Conservation (phyloP, 2,113 vertebrate genomes). For the Patagioenas fasciata region DNA sequence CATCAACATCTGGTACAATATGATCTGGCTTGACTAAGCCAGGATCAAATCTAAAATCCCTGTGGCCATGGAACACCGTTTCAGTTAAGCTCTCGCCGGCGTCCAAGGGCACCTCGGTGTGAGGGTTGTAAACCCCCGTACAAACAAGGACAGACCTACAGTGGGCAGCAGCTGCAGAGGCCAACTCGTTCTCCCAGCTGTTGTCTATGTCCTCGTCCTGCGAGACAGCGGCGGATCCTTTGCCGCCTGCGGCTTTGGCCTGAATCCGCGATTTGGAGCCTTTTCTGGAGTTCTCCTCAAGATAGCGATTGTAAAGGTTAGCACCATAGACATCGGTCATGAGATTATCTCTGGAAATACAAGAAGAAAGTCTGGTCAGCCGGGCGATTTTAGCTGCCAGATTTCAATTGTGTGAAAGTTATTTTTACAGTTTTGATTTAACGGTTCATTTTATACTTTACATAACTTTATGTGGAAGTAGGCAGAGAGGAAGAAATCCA, state of each 20-base stretch:
- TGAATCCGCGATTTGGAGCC: slow-evolving; percentile 52
- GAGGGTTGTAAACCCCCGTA: slow-evolving; percentile 85
- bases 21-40: slow-evolving; percentile 78
- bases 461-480: fast-evolving
- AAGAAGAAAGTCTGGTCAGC: not conserved
- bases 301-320: slow-evolving; percentile 88
- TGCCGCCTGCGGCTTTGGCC: slow-evolving; percentile 20
- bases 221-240: slow-evolving; percentile 44
- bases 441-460: fast-evolving
- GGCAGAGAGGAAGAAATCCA: not conserved
- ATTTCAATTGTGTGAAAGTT: not conserved
- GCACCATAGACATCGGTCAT: slow-evolving; percentile 91
- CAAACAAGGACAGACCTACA: slow-evolving; percentile 89
- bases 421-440: fast-evolving
- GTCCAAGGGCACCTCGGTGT: slow-evolving; percentile 20
- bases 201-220: slow-evolving; percentile 62
- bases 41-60: slow-evolving; percentile 81
- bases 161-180: slow-evolving; percentile 66
- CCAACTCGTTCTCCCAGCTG: slow-evolving; percentile 77
- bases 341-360: slow-evolving; percentile 81
- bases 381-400: fast-evolving
- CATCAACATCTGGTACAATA: slow-evolving; percentile 82
- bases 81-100: slow-evolving; percentile 48
- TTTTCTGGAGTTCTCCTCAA: slow-evolving; percentile 64
- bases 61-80: slow-evolving; percentile 79